phyloP scores from a whole-genome alignment of 2,888 invertebrate genomes.

The Tyria jacobaeae region DNA sequence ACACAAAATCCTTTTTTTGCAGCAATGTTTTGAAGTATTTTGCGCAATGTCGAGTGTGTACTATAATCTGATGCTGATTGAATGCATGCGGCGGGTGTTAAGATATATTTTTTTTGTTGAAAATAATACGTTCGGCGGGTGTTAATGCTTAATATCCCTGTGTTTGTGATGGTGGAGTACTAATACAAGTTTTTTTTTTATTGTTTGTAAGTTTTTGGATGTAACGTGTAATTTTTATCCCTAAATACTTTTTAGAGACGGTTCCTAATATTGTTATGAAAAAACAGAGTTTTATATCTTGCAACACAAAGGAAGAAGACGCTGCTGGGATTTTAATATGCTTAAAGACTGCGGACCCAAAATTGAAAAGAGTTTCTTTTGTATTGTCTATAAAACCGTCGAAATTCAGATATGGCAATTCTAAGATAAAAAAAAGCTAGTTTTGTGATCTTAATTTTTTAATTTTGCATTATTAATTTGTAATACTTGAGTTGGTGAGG shows the following conservation, averaged over 20 bases:
- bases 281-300: not conserved
- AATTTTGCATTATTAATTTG: too few relatives aligned
- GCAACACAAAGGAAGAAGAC: not conserved
- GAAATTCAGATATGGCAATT: too few relatives aligned
- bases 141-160: conserved; percentile 21
- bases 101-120: conserved; percentile 30
- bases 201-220: not conserved
- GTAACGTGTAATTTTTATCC: not conserved
- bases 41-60: conserved; percentile 57
- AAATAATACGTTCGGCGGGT: conserved; percentile 32
- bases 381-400: too few relatives aligned
- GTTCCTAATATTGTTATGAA: not conserved
- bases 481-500: too few relatives aligned
- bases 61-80: conserved; percentile 48
- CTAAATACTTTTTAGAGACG: not conserved
- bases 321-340: too few relatives aligned
- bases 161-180: conserved; percentile 32
- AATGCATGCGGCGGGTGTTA: conserved; percentile 35
- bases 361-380: too few relatives aligned
- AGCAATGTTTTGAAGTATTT: conserved; percentile 49
- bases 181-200: conserved; percentile 5
- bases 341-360: too few relatives aligned
- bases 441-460: too few relatives aligned
- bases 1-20: conserved; percentile 58
- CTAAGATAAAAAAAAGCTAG: too few relatives aligned